phyloP scores from a whole-genome alignment of 2,113 vertebrate species.

The Microcebus griseorufus region DNA sequence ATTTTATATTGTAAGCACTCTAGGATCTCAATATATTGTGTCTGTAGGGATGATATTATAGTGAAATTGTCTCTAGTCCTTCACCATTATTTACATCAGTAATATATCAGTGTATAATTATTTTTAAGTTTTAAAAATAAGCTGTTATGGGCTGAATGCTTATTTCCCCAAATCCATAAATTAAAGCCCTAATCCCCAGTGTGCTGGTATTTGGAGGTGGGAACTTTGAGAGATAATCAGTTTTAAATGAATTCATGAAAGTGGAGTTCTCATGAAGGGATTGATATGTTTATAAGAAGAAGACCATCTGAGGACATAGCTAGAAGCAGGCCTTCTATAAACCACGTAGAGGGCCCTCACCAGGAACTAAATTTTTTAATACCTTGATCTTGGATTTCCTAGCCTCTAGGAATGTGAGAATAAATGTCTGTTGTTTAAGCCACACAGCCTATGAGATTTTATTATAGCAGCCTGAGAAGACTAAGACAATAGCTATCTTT shows the following conservation, averaged over 20 bases:
- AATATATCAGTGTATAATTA: background rate
- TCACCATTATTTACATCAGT: background rate
- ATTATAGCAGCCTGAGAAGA: background rate
- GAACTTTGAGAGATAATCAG: background rate
- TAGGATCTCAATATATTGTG: background rate
- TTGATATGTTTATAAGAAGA: background rate
- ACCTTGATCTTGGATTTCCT: background rate
- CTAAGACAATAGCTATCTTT: background rate
- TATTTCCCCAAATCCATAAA: background rate
- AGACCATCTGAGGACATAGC: too few species aligned
- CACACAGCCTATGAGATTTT: background rate
- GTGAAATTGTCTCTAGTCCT: background rate
- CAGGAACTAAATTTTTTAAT: background rate
- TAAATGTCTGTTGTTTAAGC: background rate
- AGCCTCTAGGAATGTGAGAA: background rate
- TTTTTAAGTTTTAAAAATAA: background rate
- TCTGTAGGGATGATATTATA: background rate
- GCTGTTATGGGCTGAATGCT: background rate
- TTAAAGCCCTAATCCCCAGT: background rate
- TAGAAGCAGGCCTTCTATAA: background rate
- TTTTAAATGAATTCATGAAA: background rate
- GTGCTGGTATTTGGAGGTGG: background rate
- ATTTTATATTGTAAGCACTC: background rate
- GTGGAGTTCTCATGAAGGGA: background rate
- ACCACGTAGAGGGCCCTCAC: background rate